These are phyloP conservation scores for Amphipoea lucens DNA, from an alignment of 2,888 invertebrate species.

Conservation along the genomic window DNA sequence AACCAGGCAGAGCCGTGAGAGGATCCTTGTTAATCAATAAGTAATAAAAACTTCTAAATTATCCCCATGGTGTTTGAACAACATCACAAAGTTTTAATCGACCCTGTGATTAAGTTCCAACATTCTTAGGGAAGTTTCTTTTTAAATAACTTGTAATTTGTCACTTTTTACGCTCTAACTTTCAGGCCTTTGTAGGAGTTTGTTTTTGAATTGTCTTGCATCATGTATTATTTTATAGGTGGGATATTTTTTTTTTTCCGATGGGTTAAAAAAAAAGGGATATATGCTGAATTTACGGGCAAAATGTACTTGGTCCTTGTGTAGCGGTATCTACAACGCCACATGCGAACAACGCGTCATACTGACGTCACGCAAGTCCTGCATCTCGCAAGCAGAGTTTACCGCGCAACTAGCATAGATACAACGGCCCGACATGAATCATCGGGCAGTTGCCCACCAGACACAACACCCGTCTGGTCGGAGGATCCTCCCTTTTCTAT, in stretches of 20 bases:
- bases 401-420: no score
- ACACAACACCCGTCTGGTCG: no score
- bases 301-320: neutral
- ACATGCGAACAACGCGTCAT: no score
- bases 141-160: constrained; percentile 66
- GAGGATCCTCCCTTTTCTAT: no score
- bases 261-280: neutral
- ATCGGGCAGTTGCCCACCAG: no score
- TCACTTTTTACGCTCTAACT: constrained; percentile 62
- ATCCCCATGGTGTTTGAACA: constrained; percentile 59
- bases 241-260: neutral
- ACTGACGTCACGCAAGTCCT: no score
- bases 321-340: no score
- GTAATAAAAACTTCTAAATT: constrained; percentile 58
- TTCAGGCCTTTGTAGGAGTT: constrained; percentile 45
- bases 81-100: constrained; percentile 67
- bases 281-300: no score
- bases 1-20: constrained; percentile 17
- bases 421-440: no score
- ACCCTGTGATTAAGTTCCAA: constrained; percentile 61
- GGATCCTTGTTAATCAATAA: constrained; percentile 62
- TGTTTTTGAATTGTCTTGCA: constrained; percentile 42
- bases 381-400: no score
- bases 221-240: constrained; percentile 25
- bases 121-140: constrained; percentile 55